Base-by-base conservation (phyloP, 2,113 vertebrate genomes). In the Marcusenius ussheri region DNA sequence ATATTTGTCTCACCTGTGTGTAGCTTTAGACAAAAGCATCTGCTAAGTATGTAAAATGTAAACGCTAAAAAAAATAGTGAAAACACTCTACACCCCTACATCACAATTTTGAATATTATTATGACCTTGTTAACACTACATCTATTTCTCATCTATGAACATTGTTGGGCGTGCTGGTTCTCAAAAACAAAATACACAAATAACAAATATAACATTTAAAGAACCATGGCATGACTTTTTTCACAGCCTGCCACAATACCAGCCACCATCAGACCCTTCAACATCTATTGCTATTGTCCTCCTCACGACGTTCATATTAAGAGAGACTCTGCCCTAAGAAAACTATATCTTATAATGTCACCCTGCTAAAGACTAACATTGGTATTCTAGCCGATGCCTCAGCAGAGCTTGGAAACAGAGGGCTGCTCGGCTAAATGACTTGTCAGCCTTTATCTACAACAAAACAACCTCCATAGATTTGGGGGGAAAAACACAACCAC, bases 401-500 rank as follows among this genome's bases (percentile, higher is more conserved):
- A 6, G 46, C 11, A 50, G 10, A 50, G 21, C 47, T 15, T 50
- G 83, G 46, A 42, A 47, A 86, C 83, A 47, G 83, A 49, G n/a
- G n/a, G 24, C 83, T 86, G 83, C 50, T 50, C 5, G 24, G 83
- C 83, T 50, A 86, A 86, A 86, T 86, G 83, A 86, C 83, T 31
- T 86, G 83, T 86, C 83, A 86, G 45, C 10, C 24, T 86, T 27
- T 86, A 86, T 86, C 83, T 50, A 27, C 83, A 86, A 27, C 83
- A 86, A 80, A 86, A 86, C 83, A 86, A 86, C 46, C 83, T 49
- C 83, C 3, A 24, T 49, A 49, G 27, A 87, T 50, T 15, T 31
- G 31, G 74, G 70, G 11, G 9, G 5, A 4, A 31, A 50, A 27
- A 21, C 85, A 39, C 45, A 9, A 11, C 10, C 46, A 85, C n/a